phyloP scores from a whole-genome alignment of 2,888 invertebrate species.

The Alviniconcha strummeri region DNA sequence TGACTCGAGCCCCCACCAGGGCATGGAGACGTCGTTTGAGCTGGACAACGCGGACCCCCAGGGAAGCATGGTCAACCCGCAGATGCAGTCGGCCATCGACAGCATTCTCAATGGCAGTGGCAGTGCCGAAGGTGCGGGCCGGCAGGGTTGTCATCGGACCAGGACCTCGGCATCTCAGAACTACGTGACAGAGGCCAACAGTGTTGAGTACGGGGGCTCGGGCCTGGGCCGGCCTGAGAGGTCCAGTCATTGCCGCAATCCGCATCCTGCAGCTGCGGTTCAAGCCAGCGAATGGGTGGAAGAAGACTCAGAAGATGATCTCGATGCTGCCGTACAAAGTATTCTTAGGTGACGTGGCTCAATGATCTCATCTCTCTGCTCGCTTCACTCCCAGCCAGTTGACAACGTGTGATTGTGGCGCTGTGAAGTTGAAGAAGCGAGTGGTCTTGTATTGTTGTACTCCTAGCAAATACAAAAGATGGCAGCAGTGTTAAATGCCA shows the following conservation, averaged over 20 bases:
- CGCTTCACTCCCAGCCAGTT: not conserved
- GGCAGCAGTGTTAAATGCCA: constrained; percentile 13
- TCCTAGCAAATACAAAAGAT: not conserved
- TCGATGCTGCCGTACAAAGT: constrained; percentile 77
- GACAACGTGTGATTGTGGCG: not conserved
- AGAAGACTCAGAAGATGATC: constrained; percentile 68
- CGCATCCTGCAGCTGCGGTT: too few species aligned
- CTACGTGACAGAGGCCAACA: too few species aligned
- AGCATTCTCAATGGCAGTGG: constrained; percentile 80
- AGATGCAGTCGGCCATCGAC: constrained; percentile 87
- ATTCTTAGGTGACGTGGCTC: constrained; percentile 71
- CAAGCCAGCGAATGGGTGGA: too few species aligned
- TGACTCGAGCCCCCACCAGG: constrained; percentile 3
- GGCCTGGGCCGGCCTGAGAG: too few species aligned
- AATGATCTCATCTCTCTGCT: not conserved
- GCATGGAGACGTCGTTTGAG: constrained; percentile 39
- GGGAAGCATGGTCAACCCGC: constrained; percentile 49
- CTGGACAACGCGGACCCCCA: constrained; percentile 35
- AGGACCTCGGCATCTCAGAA: too few species aligned
- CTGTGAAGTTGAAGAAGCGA: too few species aligned
- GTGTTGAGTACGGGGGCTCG: too few species aligned
- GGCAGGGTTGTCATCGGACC: constrained; percentile 15
- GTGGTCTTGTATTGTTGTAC: too few species aligned
- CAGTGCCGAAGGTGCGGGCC: constrained; percentile 2
- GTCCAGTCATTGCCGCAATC: too few species aligned